These are phyloP conservation scores for Cecropterus lyciades DNA, from an alignment of 1,140 invertebrate species.

Conservation along the genomic window DNA sequence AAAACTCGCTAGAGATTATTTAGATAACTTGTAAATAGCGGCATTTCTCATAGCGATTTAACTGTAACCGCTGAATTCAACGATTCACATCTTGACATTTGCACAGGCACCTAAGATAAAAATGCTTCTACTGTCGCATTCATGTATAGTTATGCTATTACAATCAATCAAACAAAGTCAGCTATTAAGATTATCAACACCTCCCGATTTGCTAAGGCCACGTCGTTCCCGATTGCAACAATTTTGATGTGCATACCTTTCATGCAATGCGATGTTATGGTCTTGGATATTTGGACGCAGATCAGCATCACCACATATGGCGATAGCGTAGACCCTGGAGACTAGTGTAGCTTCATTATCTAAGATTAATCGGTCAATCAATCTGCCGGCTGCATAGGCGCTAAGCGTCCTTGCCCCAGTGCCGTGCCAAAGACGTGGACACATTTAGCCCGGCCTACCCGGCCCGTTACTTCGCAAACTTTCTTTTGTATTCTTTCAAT, in stretches of 20 bases:
- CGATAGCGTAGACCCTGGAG: conserved; percentile 7
- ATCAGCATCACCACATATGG: conserved; percentile 16
- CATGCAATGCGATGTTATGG: neutral
- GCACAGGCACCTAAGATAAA: conserved; percentile 6
- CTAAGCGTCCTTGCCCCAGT: conserved; percentile 79
- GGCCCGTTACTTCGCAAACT: conserved; percentile 62
- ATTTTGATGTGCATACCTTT: neutral
- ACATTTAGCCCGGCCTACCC: conserved; percentile 71
- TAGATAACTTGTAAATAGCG: conserved; percentile 20
- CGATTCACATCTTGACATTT: neutral
- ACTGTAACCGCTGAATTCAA: conserved; percentile 14
- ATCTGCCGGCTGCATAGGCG: conserved; percentile 72
- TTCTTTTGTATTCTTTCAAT: conserved; percentile 55
- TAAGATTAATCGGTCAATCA: conserved; percentile 81
- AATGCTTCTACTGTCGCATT: conserved; percentile 12
- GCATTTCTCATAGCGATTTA: conserved; percentile 4
- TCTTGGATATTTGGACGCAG: neutral
- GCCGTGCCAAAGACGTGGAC: conserved; percentile 74
- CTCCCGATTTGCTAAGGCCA: neutral
- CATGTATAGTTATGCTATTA: neutral
- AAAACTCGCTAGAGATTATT: neutral
- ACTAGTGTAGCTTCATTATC: conserved; percentile 42
- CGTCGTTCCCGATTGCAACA: neutral
- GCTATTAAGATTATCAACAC: neutral
- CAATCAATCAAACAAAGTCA: neutral